Evolutionary conservation across 2,113 vertebrate genomes (phyloP).

Genomic region (Brienomyrus brachyistius): DNA sequence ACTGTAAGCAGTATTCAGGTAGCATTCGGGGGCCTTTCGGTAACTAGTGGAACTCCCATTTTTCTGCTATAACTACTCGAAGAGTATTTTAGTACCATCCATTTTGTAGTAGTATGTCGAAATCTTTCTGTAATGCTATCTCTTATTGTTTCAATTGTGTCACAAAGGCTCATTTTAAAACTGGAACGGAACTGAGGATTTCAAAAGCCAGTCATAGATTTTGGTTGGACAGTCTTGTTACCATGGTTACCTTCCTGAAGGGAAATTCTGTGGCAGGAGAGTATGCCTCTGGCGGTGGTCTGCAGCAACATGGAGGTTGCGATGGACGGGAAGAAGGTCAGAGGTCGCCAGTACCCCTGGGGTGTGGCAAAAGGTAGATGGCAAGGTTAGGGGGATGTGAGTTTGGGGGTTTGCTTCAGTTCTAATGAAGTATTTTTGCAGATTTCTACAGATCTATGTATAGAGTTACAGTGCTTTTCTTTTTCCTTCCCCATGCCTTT

Average conservation of each 20-base stretch:
- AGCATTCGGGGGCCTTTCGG: neutral
- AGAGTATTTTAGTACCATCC: neutral
- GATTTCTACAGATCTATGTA: slow-evolving; percentile 47
- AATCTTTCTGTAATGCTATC: neutral
- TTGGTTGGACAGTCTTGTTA: neutral
- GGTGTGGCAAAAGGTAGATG: slow-evolving; percentile 70
- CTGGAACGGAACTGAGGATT: neutral
- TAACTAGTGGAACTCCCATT: neutral
- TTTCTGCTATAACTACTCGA: neutral
- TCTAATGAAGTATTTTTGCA: slow-evolving; percentile 41
- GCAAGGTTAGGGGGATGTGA: neutral
- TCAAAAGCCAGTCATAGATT: neutral
- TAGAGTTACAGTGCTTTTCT: slow-evolving; percentile 37
- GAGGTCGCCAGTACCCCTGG: slow-evolving; percentile 73
- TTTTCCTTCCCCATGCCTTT: slow-evolving; percentile 52
- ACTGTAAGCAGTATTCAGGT: neutral
- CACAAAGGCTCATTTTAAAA: neutral
- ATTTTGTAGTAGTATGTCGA: neutral
- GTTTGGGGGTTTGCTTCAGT: neutral
- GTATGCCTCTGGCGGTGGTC: slow-evolving; percentile 68
- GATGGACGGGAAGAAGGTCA: slow-evolving; percentile 68
- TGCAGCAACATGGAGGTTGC: slow-evolving; percentile 68
- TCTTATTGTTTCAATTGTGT: neutral
- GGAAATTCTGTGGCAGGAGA: slow-evolving; percentile 48
- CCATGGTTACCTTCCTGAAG: neutral